Base-by-base conservation (phyloP, 2,113 vertebrate genomes). In the Ornithorhynchus anatinus region DNA sequence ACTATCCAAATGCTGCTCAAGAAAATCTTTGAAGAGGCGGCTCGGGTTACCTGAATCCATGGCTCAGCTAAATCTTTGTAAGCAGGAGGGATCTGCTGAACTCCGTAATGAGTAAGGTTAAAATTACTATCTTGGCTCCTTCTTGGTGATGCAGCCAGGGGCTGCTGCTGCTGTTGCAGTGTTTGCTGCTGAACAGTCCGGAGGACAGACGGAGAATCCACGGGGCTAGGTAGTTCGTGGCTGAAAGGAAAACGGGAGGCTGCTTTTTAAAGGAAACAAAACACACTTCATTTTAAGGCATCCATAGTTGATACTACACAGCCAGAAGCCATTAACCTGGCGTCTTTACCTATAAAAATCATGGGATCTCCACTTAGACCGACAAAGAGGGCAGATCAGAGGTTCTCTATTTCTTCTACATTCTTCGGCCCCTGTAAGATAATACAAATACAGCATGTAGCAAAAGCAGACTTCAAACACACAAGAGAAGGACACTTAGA, bases 361-460 rank as follows among this genome's bases (percentile, higher is more conserved):
- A 57, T 96, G 94, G 22, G 94, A 94, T 84, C 95, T 93, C 96
- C 96, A 97, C 70, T 96, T 97, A 74, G 96, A 95, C 60, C 96
- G 93, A 81, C 96, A 97, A 52, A 97, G 94, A 10, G 95, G 95
- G 72, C 95, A 97, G 81, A 97, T 97, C 61, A 97, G 91, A 14
- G 93, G 90, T n/a, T 97, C 96, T 48, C 92, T 93, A 83, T 96
- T 97, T 85, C 95, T 91, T 88, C 95, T 92, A 79, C 96, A 97
- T 86, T 97, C 96, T 83, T 97, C 96, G 37, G 96, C 96, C 96
- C 96, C 96, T 97, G 73, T 39, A 92, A 92, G 89, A 52, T 40
- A 61, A 71, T 5, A 19, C 31, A 12, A 77, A 16, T 8, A 29
- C 17, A 43, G 63, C 0, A n/a, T 0, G 44, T 2, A 9, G 40